phyloP scores from a whole-genome alignment of 1,140 invertebrate species.

The Zeugodacus cucurbitae region DNA sequence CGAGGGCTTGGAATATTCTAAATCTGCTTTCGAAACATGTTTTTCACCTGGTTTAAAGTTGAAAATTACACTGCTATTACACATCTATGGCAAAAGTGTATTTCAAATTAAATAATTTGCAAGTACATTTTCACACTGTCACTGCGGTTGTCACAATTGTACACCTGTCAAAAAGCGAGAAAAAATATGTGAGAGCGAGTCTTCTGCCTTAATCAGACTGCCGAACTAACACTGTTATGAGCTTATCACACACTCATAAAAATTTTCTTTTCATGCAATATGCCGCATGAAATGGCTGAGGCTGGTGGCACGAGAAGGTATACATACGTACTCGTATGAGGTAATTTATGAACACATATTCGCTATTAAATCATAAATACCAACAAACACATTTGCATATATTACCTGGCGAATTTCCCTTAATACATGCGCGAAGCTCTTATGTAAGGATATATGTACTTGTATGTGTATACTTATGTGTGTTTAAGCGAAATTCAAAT shows the following conservation, averaged over 20 bases:
- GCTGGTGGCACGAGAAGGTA: background rate
- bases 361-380: background rate
- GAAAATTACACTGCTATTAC: no score
- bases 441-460: background rate
- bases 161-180: background rate
- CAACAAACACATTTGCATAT: background rate
- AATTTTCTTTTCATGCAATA: background rate
- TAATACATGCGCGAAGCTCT: background rate
- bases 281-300: no score
- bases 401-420: background rate
- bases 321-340: background rate
- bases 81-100: no score
- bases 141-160: background rate
- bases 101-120: no score
- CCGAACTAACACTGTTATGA: background rate
- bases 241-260: background rate
- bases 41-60: no score
- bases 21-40: no score
- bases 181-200: background rate
- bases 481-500: background rate
- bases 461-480: background rate
- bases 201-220: background rate
- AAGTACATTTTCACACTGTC: no score
- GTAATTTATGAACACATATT: background rate
- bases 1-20: no score